These are phyloP conservation scores for Incurvaria masculella DNA, from an alignment of 2,888 invertebrate genomes.

Conservation along the genomic window DNA sequence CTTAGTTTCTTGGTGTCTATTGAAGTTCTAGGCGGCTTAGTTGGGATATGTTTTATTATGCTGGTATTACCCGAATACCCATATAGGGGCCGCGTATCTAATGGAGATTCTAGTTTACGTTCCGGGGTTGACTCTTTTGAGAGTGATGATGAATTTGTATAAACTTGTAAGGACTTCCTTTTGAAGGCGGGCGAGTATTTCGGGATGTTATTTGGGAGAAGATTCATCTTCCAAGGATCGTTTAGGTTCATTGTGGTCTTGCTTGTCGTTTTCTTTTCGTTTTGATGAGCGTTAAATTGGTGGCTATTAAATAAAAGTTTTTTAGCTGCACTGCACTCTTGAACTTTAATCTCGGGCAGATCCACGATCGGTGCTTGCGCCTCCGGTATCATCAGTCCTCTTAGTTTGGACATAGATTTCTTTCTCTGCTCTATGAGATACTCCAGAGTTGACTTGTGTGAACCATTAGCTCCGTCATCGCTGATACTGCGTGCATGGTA, in stretches of 20 bases:
- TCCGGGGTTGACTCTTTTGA: constrained; percentile 51
- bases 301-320: constrained; percentile 39
- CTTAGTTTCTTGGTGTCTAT: constrained; percentile 28
- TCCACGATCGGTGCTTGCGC: constrained; percentile 64
- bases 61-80: constrained; percentile 23
- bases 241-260: constrained; percentile 30
- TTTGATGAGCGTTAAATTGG: constrained; percentile 28
- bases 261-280: constrained; percentile 29
- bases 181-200: constrained; percentile 84
- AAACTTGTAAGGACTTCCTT: constrained; percentile 68
- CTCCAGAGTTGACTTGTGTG: constrained; percentile 65
- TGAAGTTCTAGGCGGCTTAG: constrained; percentile 27
- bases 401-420: constrained; percentile 77
- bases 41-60: constrained; percentile 16
- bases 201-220: constrained; percentile 57
- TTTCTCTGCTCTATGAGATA: constrained; percentile 78
- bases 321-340: constrained; percentile 49
- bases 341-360: constrained; percentile 80
- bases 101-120: constrained; percentile 26
- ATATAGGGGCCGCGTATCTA: constrained; percentile 18
- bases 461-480: constrained; percentile 41
- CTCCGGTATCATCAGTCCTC: constrained; percentile 88
- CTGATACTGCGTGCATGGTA: constrained; percentile 44
- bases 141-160: constrained; percentile 41
- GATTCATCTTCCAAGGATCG: constrained; percentile 43